Evolutionary conservation across 1,140 invertebrate species (phyloP), one percentile per base, ranked within the genome.

Genomic region (Acromyrmex charruanus): DNA sequence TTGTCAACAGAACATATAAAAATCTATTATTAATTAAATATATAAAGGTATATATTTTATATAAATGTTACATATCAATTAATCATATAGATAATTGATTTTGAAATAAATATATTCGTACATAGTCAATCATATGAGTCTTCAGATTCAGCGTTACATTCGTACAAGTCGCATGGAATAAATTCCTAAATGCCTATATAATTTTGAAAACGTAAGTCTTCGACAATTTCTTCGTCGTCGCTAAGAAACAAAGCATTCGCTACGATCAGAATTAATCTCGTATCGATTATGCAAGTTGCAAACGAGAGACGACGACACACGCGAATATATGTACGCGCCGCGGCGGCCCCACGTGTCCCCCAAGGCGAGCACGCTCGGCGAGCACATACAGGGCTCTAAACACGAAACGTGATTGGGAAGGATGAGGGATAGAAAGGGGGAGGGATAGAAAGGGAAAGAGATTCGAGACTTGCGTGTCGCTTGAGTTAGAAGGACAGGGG

Each of bases 401-500:
- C 77, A 79, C 77, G 77, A 79, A 79, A 66, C 44, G 2, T n/a
- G 21, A 44, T 18, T 51, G n/a, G n/a, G 55, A 9, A 1, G 28
- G 10, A 4, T 18, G 3, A 39, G 4, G 44, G 81, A 25, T 25
- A 25, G 25, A 25, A 25, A 25, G 25, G 21, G 21, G 61, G 44
- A 77, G 44, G 82, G 61, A 82, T 51, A 79, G 79, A 86, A 87
- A 86, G 39, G 82, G 86, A 86, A 80, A 65, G 75, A 74, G 85
- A 66, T 69, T 59, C 51, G 85, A 84, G 68, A 87, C 61, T 85
- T 87, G 89, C 79, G 87, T 87, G 85, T 87, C 80, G 86, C 55
- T 80, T 59, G 58, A 82, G 69, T 55, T 49, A 74, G 35, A 39
- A 72, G 53, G 31, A 25, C 53, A 25, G 18, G 16, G 39, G 51